Base-by-base conservation (phyloP, 2,797 vertebrate species). In the Spheniscus humboldti region DNA sequence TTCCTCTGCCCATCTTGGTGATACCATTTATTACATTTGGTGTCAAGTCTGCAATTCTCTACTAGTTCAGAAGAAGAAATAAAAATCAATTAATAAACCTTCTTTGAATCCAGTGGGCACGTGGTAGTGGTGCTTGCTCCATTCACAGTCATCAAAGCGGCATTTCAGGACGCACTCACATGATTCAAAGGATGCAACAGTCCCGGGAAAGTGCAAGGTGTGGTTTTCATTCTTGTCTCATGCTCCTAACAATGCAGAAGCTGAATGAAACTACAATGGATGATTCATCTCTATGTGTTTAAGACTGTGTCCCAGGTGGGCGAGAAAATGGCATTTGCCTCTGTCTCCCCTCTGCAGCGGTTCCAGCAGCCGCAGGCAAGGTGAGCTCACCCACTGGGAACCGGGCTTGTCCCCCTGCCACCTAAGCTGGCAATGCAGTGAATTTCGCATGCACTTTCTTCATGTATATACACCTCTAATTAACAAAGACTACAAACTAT, bases 141-240 rank as follows among this genome's bases (percentile, higher is more conserved):
- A 0, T 16, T 59, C 30, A 18, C 2, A 1, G 4, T 11, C 13
- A 47, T 20, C 60, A 11, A 24, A 39, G 45, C 0, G 2, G n/a
- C 39, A 4, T 28, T 53, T 81, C 12, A 59, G 86, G 72, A 76
- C 52, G 41, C 9, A 5, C 16, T 33, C 2, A 0, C 12, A 9
- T 3, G 23, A 35, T 37, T 78, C 52, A 18, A 79, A 67, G 67
- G 37, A 25, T 7, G 3, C n/a, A 56, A 20, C 7, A 39, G 18
- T 48, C 27, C 71, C 8, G 11, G 71, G 24, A 57, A 77, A 90
- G 50, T 3, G 18, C 10, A 39, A 56, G 43, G 69, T 18, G 12
- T 68, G 56, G 2, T 3, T 74, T 86, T 60, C 24, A 14, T 35
- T 25, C 91, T 81, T 72, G 10, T 13, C 35, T 73, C 27, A 6